A percentile compares a stretch with the other conserved stretches of the same genome.
Evolutionary conservation across 2,113 vertebrate genomes (phyloP).

Genomic region (Melanotaenia duboulayi): DNA sequence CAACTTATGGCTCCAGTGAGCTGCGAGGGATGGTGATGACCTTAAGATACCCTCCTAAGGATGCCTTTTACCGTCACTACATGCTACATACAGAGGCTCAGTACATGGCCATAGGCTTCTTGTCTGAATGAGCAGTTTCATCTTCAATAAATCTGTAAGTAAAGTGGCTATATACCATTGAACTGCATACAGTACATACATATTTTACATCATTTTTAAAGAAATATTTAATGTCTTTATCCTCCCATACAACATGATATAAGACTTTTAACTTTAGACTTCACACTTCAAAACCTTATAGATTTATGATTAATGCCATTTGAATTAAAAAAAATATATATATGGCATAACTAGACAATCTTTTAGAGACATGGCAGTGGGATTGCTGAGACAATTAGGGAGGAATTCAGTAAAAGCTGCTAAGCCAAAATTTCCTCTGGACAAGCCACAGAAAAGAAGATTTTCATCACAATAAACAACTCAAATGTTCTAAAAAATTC

Average conservation of each 20-base stretch:
- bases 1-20: slow-evolving; percentile 81
- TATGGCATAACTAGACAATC: too few species aligned
- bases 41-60: slow-evolving; percentile 81
- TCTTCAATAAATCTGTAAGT: slow-evolving; percentile 51
- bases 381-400: too few species aligned
- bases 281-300: neutral
- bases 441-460: too few species aligned
- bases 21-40: slow-evolving; percentile 80
- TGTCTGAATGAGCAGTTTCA: slow-evolving; percentile 34
- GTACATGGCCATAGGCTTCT: slow-evolving; percentile 57
- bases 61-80: slow-evolving; percentile 74
- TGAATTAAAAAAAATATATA: too few species aligned
- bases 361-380: too few species aligned
- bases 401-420: too few species aligned
- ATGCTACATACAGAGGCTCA: slow-evolving; percentile 41
- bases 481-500: too few species aligned
- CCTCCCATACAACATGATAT: neutral
- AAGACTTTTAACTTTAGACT: neutral
- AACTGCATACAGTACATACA: slow-evolving; percentile 3
- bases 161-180: slow-evolving; percentile 28
- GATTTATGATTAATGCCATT: too few species aligned
- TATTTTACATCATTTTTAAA: slow-evolving; percentile 8
- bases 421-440: too few species aligned
- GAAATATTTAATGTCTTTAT: slow-evolving; percentile 13
- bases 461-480: too few species aligned